A percentile compares a stretch with the other conserved stretches of the same genome.
These are phyloP conservation scores for Leuciscus waleckii DNA, from an alignment of 2,797 vertebrate species.

Conservation along the genomic window DNA sequence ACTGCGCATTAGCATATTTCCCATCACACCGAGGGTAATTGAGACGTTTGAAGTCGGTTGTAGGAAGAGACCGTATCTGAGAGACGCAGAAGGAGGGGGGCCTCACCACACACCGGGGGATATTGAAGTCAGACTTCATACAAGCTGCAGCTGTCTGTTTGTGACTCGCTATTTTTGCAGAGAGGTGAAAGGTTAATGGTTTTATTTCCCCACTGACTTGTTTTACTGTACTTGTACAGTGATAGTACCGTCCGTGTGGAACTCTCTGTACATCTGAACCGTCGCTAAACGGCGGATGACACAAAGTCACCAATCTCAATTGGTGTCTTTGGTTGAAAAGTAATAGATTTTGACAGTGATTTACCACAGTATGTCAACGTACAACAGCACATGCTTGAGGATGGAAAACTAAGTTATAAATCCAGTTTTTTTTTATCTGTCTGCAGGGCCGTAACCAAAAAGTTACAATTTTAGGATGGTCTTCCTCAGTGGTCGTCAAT, in stretches of 20 bases:
- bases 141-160: constrained; percentile 58
- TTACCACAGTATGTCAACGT: background rate
- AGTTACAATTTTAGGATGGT: background rate
- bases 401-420: background rate
- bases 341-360: constrained; percentile 16
- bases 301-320: constrained; percentile 4
- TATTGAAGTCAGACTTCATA: constrained; percentile 35
- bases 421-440: background rate
- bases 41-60: constrained; percentile 47
- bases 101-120: constrained; percentile 23
- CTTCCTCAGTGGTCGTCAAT: background rate
- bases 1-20: constrained; percentile 57
- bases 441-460: background rate
- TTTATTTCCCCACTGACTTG: constrained; percentile 61
- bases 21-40: constrained; percentile 56
- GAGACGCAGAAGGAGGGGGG: background rate
- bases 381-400: background rate
- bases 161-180: constrained; percentile 64
- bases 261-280: constrained; percentile 1
- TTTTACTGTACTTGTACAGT: constrained; percentile 58
- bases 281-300: background rate
- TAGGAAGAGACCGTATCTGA: constrained; percentile 34
- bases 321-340: constrained; percentile 7
- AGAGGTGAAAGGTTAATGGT: constrained; percentile 64
- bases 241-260: constrained; percentile 8